phyloP scores from a whole-genome alignment of 53 echinoderm and acorn worm species.

The Zoroaster sp. region DNA sequence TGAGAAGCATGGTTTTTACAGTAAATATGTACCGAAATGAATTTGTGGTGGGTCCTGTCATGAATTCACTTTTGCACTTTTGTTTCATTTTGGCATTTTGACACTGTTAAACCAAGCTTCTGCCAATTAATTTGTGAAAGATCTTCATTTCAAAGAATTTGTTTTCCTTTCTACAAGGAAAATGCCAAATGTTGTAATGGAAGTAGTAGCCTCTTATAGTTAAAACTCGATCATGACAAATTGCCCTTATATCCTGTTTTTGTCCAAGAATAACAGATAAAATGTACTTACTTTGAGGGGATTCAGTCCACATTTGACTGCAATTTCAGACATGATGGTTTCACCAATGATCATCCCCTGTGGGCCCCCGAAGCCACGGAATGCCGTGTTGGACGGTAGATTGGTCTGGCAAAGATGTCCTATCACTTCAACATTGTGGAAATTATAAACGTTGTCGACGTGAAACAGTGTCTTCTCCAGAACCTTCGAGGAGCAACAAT shows the following conservation, averaged over 20 bases:
- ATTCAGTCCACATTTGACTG: background rate
- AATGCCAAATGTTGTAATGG: too few species aligned
- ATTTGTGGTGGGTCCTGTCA: too few species aligned
- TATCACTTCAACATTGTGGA: conserved; percentile 24
- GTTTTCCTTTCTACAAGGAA: too few species aligned
- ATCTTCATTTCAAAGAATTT: too few species aligned
- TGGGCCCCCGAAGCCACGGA: conserved; percentile 65
- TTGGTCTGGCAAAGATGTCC: conserved; percentile 64
- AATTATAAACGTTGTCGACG: conserved; percentile 51
- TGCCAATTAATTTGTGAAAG: too few species aligned
- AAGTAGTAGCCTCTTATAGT: too few species aligned
- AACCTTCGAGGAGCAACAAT: conserved; percentile 57
- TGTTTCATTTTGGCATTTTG: too few species aligned
- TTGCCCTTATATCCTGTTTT: too few species aligned
- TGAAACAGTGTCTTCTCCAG: conserved; percentile 57
- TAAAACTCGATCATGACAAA: background rate
- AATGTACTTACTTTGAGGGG: background rate
- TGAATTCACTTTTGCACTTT: too few species aligned
- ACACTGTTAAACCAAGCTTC: too few species aligned
- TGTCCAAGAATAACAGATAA: background rate
- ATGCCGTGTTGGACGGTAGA: conserved; percentile 65
- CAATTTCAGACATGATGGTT: conserved; percentile 6
- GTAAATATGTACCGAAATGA: too few species aligned
- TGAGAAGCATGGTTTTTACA: too few species aligned
- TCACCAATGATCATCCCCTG: conserved; percentile 29